Percentiles rank a stretch among this genome's conserved stretches.
Conservation (phyloP, 2,113 vertebrate species). For the Indicator indicator region DNA sequence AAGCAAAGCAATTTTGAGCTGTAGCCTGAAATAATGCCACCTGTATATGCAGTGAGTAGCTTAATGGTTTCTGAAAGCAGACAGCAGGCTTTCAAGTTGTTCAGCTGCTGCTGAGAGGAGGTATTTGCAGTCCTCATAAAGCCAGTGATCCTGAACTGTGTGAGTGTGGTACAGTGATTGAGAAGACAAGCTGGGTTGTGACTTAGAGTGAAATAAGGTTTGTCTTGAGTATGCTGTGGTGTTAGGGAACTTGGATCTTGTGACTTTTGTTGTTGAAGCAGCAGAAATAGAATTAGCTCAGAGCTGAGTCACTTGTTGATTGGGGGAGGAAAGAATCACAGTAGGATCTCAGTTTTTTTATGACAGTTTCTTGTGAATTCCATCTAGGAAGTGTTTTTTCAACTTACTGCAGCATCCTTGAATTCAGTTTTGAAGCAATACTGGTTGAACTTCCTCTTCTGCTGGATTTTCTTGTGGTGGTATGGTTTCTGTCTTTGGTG, state of each 20-base stretch:
- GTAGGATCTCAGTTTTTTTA: neutral
- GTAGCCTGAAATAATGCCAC: neutral
- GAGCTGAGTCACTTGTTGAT: neutral
- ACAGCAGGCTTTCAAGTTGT: neutral
- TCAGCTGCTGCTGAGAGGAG: neutral
- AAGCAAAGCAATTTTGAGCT: neutral
- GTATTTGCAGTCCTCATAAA: neutral
- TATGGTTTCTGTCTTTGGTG: neutral
- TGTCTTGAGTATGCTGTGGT: neutral
- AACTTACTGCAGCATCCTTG: neutral
- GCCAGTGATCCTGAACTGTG: neutral
- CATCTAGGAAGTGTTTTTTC: constrained; percentile 1
- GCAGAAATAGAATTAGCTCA: constrained; percentile 9
- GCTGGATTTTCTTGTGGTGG: neutral
- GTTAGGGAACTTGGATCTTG: neutral
- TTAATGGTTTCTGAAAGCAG: neutral
- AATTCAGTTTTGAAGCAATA: neutral
- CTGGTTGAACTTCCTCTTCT: neutral
- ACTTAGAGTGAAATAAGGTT: neutral
- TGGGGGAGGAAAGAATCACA: neutral
- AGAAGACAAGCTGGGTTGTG: neutral
- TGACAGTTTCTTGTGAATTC: neutral
- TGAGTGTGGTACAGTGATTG: neutral
- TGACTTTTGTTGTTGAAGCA: neutral
- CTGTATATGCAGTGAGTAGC: neutral